Evolutionary conservation across 2,888 invertebrate genomes (phyloP).

Genomic region (Eupithecia centaureata): DNA sequence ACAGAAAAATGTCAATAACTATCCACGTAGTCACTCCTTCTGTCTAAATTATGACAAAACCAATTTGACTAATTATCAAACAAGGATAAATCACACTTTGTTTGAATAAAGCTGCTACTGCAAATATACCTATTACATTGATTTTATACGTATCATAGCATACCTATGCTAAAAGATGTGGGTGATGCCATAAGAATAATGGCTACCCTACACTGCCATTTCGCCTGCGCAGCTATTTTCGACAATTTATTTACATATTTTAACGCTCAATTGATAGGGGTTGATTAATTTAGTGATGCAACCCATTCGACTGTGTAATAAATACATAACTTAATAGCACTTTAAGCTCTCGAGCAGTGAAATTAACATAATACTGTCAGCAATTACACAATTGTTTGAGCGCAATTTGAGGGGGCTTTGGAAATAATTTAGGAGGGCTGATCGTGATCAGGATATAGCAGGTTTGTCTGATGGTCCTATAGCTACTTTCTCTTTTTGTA

Average conservation of each 20-base stretch:
- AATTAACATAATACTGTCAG: slow-evolving; percentile 20
- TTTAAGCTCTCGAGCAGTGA: slow-evolving; percentile 30
- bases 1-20: too few relatives aligned
- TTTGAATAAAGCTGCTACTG: too few relatives aligned
- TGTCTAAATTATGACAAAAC: too few relatives aligned
- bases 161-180: too few relatives aligned
- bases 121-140: too few relatives aligned
- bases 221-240: slow-evolving; percentile 67
- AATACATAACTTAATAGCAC: slow-evolving; percentile 44
- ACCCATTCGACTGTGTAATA: slow-evolving; percentile 48
- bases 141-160: too few relatives aligned
- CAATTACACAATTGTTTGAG: slow-evolving; percentile 12
- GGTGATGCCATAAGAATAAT: background rate
- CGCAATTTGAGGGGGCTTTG: background rate
- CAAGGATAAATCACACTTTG: too few relatives aligned
- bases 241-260: slow-evolving; percentile 79
- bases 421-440: background rate
- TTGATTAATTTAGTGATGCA: slow-evolving; percentile 69
- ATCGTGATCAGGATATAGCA: background rate
- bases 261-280: slow-evolving; percentile 81
- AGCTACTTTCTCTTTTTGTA: background rate
- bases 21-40: too few relatives aligned
- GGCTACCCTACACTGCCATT: slow-evolving; percentile 55
- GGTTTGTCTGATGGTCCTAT: background rate
- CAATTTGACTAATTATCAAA: too few relatives aligned